Base-by-base conservation (phyloP, 2,113 vertebrate genomes). In the Bujurquina vittata region DNA sequence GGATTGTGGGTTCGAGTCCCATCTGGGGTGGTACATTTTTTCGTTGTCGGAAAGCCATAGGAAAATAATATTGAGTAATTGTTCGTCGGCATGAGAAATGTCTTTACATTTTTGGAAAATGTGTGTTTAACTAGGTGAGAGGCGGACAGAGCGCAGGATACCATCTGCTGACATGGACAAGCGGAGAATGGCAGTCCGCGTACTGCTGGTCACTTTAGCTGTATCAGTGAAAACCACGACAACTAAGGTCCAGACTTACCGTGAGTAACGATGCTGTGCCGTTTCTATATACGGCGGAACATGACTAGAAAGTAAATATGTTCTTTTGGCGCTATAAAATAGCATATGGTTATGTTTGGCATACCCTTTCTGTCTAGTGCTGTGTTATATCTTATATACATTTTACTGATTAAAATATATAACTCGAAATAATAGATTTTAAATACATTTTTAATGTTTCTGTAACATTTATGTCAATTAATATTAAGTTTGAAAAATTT, bases 1-100 rank as follows among this genome's bases (percentile, higher is more conserved):
- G 85, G 92, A 92, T 93, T 94, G 89, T 91, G 88, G 90, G 88
- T 92, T 92, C 84, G 55, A 92, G 87, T 91, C 92, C 90, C 91
- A 90, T 92, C 91, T 92, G 90, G 88, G 88, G 87, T 93, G 88
- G 12, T 3, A 1, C 0, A 1, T 1, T 0, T 0, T 60, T 80
- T 82, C 4, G 18, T 20, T 35, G 10, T 77, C 31, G 23, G 11
- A 52, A 10, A 10, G 35, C 7, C 35, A 37, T 6, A 9, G 9
- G 9, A 37, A 3, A 10, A 8, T 37, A 37, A 37, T 9, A 37
- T 9, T 37, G 35, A 37, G 2, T 3, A 37, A 1, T 10, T 37
- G 8, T 26, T n/a, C 9, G 2, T 7, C 2, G 5, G 14, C 4
- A 2, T 11, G 10, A 17, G 2, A 74, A 73, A 14, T 14, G 5